These are phyloP conservation scores for Cebus imitator DNA, from an alignment of 2,113 vertebrate genomes.

Conservation along the genomic window DNA sequence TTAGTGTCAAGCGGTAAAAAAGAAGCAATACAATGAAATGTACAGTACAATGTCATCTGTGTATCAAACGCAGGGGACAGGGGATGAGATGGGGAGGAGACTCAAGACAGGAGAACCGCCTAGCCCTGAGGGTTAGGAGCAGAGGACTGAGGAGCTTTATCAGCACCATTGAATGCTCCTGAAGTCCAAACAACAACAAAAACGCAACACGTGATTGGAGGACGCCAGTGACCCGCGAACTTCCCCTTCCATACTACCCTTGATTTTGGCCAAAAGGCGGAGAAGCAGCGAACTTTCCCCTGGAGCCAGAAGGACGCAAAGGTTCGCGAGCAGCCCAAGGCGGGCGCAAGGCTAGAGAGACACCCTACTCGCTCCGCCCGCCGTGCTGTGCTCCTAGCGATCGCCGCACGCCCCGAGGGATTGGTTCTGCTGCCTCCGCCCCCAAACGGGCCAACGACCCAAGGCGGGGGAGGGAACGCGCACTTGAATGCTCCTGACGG, in stretches of 20 bases:
- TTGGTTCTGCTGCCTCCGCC: not conserved
- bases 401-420: accelerated
- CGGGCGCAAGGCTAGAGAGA: too few relatives aligned
- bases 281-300: not conserved
- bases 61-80: not conserved
- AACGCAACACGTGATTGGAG: not conserved
- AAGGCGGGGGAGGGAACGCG: accelerated
- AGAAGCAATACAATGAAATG: not conserved
- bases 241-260: not conserved
- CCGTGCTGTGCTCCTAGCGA: too few relatives aligned
- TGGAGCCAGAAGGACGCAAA: not conserved
- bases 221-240: accelerated
- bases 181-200: not conserved
- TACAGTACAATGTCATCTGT: not conserved
- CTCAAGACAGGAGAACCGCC: not conserved
- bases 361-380: not conserved
- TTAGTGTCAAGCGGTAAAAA: not conserved
- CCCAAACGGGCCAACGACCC: not conserved
- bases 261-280: not conserved
- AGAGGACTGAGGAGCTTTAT: not conserved
- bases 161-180: accelerated
- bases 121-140: accelerated
- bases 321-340: not conserved
- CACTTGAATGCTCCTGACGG: not conserved
- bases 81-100: not conserved